These are phyloP conservation scores for Girardinichthys multiradiatus DNA, from an alignment of 2,113 vertebrate species.

Conservation along the genomic window DNA sequence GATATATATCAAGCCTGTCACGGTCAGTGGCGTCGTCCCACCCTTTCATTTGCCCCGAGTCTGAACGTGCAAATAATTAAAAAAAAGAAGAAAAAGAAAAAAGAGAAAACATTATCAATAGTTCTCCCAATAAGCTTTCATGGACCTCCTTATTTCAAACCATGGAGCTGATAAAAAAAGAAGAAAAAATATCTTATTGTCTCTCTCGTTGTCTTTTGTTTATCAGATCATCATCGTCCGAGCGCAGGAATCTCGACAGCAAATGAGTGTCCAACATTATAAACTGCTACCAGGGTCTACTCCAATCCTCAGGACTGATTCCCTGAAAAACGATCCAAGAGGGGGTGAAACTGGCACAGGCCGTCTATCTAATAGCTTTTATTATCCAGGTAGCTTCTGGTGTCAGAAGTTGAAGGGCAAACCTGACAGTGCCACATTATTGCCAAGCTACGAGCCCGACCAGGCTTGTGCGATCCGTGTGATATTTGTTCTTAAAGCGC, in stretches of 20 bases:
- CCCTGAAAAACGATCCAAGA: conserved; percentile 14
- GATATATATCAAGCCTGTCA: conserved; percentile 51
- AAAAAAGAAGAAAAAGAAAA: conserved; percentile 18
- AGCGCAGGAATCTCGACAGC: conserved; percentile 54
- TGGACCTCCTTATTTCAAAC: conserved; percentile 41
- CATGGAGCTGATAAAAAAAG: conserved; percentile 14
- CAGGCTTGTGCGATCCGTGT: not conserved
- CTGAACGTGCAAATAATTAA: conserved; percentile 55
- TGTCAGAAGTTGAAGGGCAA: conserved; percentile 77
- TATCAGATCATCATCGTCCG: conserved; percentile 36
- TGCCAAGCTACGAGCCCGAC: not conserved
- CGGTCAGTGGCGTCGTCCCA: conserved; percentile 58
- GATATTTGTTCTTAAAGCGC: not conserved
- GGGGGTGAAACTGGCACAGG: not conserved
- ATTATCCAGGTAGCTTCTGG: conserved; percentile 39
- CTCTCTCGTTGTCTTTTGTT: conserved; percentile 41
- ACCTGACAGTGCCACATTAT: conserved; percentile 8
- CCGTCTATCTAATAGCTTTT: conserved; percentile 8
- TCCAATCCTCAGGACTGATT: conserved; percentile 13
- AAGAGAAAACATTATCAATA: conserved; percentile 44
- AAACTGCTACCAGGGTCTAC: conserved; percentile 13
- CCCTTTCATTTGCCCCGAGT: conserved; percentile 62
- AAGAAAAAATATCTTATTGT: not conserved
- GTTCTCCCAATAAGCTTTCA: conserved; percentile 47
- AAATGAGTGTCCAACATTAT: conserved; percentile 58